Base-by-base conservation (phyloP, 2,888 invertebrate genomes). In the Ceratothoa steindachneri region DNA sequence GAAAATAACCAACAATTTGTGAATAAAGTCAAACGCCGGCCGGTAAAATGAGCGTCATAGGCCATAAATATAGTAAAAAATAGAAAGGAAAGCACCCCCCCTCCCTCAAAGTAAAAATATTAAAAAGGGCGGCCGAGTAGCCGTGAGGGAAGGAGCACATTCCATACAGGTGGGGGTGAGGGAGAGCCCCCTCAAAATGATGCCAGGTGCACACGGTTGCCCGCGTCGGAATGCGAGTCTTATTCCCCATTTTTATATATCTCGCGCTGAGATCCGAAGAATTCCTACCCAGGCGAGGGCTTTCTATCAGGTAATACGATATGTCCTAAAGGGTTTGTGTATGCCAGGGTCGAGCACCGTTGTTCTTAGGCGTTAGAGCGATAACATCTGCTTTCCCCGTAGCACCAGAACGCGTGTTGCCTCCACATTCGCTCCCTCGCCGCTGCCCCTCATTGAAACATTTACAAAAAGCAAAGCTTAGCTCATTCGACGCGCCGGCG, bases 201-300 rank as follows among this genome's bases (percentile, higher is more conserved):
- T 60, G 60, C 60, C 60, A 60, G 60, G 60, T 60, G 60, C 60
- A 60, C 60, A n/a, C 60, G 24, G 60, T 60, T 60, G 60, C 60
- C 60, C 60, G 60, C 60, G 24, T 60, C 24, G 60, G 60, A 60
- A 60, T 60, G 60, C 27, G 60, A 60, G 22, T 60, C 60, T 60
- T 60, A 24, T 41, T 41, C 41, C 41, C 41, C 15, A 41, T 60
- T 60, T 60, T 60, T 60, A 60, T 24, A 60, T 60, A 60, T 60
- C 60, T 60, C 24, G 3, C 12, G 22, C 24, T 24, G 27, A 24
- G 60, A 60, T 60, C 60, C 24, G 2, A 60, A 1, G 27, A 60
- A 60, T 60, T 60, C 60, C 24, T 60, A 1, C 60, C 27, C 1
- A 7, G 12, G 19, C 27, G 60, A 2, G 24, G n/a, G 60, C 60